Evolutionary conservation across 2,888 invertebrate genomes (phyloP).

Genomic region (Amblyjoppa fuscipennis): DNA sequence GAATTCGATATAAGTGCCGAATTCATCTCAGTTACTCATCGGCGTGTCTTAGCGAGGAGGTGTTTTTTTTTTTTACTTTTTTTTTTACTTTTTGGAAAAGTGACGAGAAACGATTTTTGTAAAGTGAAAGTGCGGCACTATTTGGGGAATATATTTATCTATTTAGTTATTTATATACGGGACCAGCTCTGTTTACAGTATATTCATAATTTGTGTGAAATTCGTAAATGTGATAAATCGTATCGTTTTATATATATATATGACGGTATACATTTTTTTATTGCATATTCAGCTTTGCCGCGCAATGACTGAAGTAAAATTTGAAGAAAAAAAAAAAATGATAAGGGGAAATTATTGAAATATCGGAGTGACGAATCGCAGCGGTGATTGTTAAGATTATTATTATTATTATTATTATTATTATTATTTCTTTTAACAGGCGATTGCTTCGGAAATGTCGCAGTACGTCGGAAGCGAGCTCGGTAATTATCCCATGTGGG

Average conservation of each 20-base stretch:
- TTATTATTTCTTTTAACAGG: constrained; percentile 54
- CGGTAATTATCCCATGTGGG: constrained; percentile 83
- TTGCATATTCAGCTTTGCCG: too few relatives aligned
- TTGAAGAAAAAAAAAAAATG: too few relatives aligned
- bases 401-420: constrained; percentile 6
- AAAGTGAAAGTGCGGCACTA: neutral
- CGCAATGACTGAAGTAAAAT: too few relatives aligned
- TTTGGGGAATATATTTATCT: neutral
- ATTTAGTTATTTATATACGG: too few relatives aligned
- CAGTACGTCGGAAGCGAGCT: constrained; percentile 82
- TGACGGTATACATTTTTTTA: neutral
- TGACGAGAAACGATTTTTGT: neutral
- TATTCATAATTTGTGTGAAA: too few relatives aligned
- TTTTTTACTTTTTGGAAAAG: neutral
- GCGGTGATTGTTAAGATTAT: neutral
- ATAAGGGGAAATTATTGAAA: too few relatives aligned
- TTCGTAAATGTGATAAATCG: too few relatives aligned
- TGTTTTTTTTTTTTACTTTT: neutral
- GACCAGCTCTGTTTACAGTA: too few relatives aligned
- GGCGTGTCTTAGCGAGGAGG: neutral
- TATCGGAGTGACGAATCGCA: neutral
- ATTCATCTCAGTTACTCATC: neutral
- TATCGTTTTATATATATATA: too few relatives aligned
- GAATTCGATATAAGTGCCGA: too few relatives aligned
- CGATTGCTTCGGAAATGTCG: constrained; percentile 80